Evolutionary conservation across 1,140 invertebrate species (phyloP), one percentile per base, ranked within the genome.

Genomic region (Hycleus phaleratus): DNA sequence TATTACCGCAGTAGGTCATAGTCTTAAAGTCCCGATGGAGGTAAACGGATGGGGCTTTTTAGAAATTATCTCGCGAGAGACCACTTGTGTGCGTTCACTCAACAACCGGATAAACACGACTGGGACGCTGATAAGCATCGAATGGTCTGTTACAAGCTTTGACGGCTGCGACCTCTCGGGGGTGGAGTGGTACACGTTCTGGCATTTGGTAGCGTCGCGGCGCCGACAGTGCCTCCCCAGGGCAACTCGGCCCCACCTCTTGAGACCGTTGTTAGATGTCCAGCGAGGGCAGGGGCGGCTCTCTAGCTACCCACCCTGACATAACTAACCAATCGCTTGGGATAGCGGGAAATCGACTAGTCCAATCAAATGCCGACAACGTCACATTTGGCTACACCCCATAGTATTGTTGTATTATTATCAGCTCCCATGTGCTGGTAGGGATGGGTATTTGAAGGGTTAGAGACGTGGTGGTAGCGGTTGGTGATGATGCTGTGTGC

Each of bases 101-200:
- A 56, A 54, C 63, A 49, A 66, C 59, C 61, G 65, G 60, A 62
- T 70, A 66, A 68, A 68, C 71, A 64, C 68, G 66, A 73, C 71
- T 73, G 70, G 68, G 64, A 69, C 66, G 62, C 59, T 67, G 69
- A 72, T 70, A 72, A 72, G 59, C 66, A 67, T 68, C 66, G 67
- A 68, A 63, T 58, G 61, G 52, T 61, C 60, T 49, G 64, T 25
- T 49, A 55, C 50, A 24, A 24, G 42, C 51, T 59, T 61, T 56
- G 51, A 59, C 62, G 58, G 62, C 59, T 65, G 58, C 52, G 60
- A 55, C 63, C 63, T 68, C 68, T 69, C 68, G 64, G 62, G 70
- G 68, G 69, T 69, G 71, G 45, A 66, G 59, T 62, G 58, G 50
- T 46, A 43, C 52, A 10, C 58, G 57, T 62, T 62, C 64, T 26